These are phyloP conservation scores for Melanostigma gelatinosum DNA, from an alignment of 2,113 vertebrate species.

Conservation along the genomic window DNA sequence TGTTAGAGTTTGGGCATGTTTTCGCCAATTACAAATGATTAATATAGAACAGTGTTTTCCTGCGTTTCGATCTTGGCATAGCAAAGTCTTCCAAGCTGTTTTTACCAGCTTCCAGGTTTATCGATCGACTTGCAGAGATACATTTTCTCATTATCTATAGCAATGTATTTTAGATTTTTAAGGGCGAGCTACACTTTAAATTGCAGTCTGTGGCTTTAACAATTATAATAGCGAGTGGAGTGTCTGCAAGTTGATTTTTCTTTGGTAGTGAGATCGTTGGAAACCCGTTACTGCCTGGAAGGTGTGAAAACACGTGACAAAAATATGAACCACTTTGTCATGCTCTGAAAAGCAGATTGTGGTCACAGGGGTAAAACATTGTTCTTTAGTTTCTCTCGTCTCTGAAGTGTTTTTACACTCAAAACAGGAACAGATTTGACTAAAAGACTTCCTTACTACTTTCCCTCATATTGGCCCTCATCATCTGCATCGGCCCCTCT, in stretches of 20 bases:
- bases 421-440: neutral
- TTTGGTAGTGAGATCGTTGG: neutral
- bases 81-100: neutral
- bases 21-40: neutral
- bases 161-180: neutral
- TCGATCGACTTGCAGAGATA: neutral
- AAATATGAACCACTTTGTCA: neutral
- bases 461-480: neutral
- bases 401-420: neutral
- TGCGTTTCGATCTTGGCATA: neutral
- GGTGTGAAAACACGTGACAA: neutral
- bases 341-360: neutral
- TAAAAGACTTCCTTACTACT: neutral
- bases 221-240: neutral
- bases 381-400: neutral
- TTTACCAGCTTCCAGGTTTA: neutral
- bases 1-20: neutral
- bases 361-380: neutral
- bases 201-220: neutral
- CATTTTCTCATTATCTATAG: neutral
- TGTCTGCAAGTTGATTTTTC: neutral
- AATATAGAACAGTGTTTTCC: neutral
- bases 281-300: neutral
- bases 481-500: constrained; percentile 9
- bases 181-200: neutral